phyloP scores from a whole-genome alignment of 2,888 invertebrate genomes.

The Neoitamus cyanurus region DNA sequence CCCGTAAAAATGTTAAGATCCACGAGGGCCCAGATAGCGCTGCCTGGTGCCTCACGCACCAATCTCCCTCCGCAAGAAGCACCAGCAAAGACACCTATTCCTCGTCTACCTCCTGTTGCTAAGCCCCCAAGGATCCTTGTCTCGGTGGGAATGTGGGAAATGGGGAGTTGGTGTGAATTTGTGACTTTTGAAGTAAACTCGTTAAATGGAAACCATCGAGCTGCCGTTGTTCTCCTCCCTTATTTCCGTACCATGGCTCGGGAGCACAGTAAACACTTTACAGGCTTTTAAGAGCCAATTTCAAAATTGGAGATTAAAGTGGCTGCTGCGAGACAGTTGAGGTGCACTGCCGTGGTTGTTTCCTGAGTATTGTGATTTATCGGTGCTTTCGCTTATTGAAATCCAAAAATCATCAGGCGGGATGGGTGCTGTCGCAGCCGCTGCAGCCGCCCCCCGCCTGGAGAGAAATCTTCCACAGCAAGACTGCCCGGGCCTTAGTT shows the following conservation, averaged over 20 bases:
- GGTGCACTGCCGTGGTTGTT: not conserved
- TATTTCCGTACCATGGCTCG: not conserved
- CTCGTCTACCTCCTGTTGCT: not conserved
- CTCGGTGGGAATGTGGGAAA: not conserved
- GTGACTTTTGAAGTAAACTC: constrained; percentile 14
- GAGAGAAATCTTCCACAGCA: not conserved
- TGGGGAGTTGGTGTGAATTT: not conserved
- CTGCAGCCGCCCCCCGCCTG: not conserved
- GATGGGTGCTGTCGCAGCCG: not conserved
- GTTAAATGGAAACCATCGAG: not conserved
- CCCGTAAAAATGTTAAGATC: not conserved
- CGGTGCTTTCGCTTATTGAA: not conserved
- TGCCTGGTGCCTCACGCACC: not conserved
- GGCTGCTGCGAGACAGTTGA: not conserved
- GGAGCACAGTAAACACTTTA: not conserved
- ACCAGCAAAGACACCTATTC: too few relatives aligned
- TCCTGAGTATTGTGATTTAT: not conserved
- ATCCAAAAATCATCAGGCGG: not conserved
- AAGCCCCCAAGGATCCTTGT: not conserved
- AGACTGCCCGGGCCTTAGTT: not conserved
- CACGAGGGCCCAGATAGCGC: not conserved
- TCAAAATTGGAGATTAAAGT: constrained; percentile 13
- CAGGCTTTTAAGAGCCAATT: not conserved
- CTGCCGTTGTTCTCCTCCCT: not conserved
- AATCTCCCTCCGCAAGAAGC: not conserved